phyloP scores from a whole-genome alignment of 2,113 vertebrate species.

The Corythornis cristatus region DNA sequence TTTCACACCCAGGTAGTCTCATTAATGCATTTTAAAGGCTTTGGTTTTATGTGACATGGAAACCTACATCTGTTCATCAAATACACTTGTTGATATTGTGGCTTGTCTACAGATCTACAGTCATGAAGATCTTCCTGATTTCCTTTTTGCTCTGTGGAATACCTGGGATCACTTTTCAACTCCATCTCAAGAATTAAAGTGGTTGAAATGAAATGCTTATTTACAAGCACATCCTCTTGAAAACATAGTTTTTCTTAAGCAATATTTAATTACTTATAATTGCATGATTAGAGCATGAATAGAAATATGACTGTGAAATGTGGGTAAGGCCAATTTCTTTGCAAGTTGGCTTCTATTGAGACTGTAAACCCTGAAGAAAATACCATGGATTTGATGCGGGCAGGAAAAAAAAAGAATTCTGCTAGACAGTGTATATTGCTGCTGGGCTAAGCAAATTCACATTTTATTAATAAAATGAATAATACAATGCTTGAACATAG shows the following conservation, averaged over 20 bases:
- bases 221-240: neutral
- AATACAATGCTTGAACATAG: neutral
- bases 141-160: neutral
- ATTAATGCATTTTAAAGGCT: neutral
- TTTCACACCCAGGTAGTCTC: neutral
- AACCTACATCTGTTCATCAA: neutral
- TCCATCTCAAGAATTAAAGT: neutral
- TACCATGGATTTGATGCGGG: neutral
- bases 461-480: neutral
- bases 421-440: neutral
- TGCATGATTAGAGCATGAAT: neutral
- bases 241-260: neutral
- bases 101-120: neutral
- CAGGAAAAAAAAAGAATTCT: neutral
- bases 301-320: neutral
- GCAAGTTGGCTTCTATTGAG: neutral
- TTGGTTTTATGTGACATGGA: neutral
- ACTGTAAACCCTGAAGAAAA: neutral
- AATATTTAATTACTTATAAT: constrained; percentile 29
- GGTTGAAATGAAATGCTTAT: neutral
- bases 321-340: neutral
- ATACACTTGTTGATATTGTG: neutral
- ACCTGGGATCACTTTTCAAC: neutral
- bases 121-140: neutral
- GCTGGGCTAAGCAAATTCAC: neutral